Base-by-base conservation (phyloP, 2,888 invertebrate genomes). In the Lithophane leautieri region DNA sequence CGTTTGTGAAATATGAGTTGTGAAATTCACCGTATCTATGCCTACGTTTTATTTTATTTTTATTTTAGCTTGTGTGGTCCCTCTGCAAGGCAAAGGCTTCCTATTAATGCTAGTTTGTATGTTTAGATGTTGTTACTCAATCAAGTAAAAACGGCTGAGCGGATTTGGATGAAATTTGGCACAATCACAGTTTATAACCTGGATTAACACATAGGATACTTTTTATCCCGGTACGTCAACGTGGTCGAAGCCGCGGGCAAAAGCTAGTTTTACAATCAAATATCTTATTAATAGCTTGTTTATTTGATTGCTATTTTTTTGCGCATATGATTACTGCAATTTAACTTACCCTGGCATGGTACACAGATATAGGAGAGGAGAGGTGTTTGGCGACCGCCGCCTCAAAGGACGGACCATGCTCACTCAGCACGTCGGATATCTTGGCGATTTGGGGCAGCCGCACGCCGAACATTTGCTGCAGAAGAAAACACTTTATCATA, bases 391-490 rank as follows among this genome's bases (percentile, higher is more conserved):
- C 92, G 72, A 96, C 94, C 25, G 94, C 94, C 4, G 91, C 89
- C 28, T 93, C 94, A 88, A 92, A 94, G 3, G 93, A 89, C 0
- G 90, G 90, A 0, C 92, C 94, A 44, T 94, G 94, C 19, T 92
- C 93, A 11, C 92, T 91, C 86, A 96, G 91, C 83, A 95, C 90
- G 81, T 96, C 96, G 0, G 96, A 96, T 69, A 96, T 93, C 88
- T 96, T 96, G 42, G 92, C 81, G 54, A 94, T 85, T 61, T 91
- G 93, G 2, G 94, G 91, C 9, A 92, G 88, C n/a, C 84, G 77
- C 70, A 71, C 70, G 60, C 81, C 84, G 70, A 84, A 88, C 40
- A 76, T 75, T 82, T 82, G 82, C 83, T 89, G 87, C 19, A 44
- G 50, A 81, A 76, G 60, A 69, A 25, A 79, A 79, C 25, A 61